These are phyloP conservation scores for Brassicogethes aeneus DNA, from an alignment of 2,888 invertebrate genomes.

Conservation along the genomic window DNA sequence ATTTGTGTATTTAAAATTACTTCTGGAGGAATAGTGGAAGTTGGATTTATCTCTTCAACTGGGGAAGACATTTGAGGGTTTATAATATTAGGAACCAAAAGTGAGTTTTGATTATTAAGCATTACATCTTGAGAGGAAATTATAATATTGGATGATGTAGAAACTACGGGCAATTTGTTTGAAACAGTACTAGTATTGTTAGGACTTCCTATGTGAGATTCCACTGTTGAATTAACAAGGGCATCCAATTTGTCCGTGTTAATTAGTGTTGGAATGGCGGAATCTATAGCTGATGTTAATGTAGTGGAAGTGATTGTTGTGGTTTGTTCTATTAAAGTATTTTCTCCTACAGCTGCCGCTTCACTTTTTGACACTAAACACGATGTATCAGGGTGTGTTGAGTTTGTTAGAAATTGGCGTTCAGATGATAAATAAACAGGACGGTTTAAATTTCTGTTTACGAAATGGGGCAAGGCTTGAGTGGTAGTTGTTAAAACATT, in stretches of 20 bases:
- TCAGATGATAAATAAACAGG: slow-evolving; percentile 24
- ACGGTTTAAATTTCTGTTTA: slow-evolving; percentile 11
- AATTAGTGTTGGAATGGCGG: slow-evolving; percentile 26
- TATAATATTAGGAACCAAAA: slow-evolving; percentile 28
- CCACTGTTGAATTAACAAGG: slow-evolving; percentile 49
- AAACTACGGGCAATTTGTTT: slow-evolving; percentile 25
- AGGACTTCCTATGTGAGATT: slow-evolving; percentile 43
- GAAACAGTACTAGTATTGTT: slow-evolving; percentile 23
- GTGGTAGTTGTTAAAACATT: no score
- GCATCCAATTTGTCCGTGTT: slow-evolving; percentile 48
- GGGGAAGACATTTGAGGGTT: slow-evolving; percentile 26
- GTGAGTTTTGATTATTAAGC: slow-evolving; percentile 30
- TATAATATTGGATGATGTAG: slow-evolving; percentile 18
- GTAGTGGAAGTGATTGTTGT: slow-evolving; percentile 35
- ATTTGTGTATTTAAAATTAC: slow-evolving; percentile 53
- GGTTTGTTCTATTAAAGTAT: slow-evolving; percentile 21
- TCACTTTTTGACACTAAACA: slow-evolving; percentile 31
- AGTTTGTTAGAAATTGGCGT: slow-evolving; percentile 20
- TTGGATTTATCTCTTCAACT: slow-evolving; percentile 35
- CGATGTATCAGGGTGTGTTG: slow-evolving; percentile 23
- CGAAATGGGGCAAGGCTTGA: slow-evolving; percentile 12
- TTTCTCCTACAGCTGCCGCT: slow-evolving; percentile 28
- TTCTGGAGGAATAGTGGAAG: slow-evolving; percentile 45
- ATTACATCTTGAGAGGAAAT: slow-evolving; percentile 37
- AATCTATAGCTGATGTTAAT: slow-evolving; percentile 33